Evolutionary conservation across 1,140 invertebrate genomes (phyloP), one percentile per base, ranked within the genome.

Genomic region (Arctopsyche grandis): DNA sequence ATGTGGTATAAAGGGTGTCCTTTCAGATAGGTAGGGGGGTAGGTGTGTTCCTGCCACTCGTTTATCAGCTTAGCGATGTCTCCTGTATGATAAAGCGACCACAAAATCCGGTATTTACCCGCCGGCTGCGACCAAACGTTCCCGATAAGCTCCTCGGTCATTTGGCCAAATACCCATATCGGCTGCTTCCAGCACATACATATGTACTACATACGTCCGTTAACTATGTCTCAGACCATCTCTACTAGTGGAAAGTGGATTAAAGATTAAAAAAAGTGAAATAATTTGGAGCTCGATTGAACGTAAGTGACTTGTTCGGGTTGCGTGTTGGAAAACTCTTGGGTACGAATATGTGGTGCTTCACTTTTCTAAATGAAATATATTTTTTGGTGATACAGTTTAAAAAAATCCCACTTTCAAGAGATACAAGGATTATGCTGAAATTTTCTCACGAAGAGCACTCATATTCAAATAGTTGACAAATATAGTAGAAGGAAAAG

Each of bases 1-100:
- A 38, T 38, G 29, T 1, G 29, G 29, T 38, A 38, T 38, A 38
- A 38, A 38, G 29, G 29, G 29, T 1, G 1, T 1, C 7, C 29
- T 38, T 38, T 7, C 7, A 7, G 29, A 38, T 38, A 38, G 29
- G 29, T 38, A 52, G 10, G 48, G 3, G 48, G 29, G 29, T 38
- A 52, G 10, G 48, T 52, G 48, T 52, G 24, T 26, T 22, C 22
- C 21, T 16, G 14, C 21, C 52, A 58, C 74, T 63, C 74, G 74
- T 76, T 76, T 46, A 76, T 76, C 56, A 63, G 74, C 74, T 76
- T 76, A 76, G 74, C 74, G 56, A 76, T 76, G 74, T 76, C 74
- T 76, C 74, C 74, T 19, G 10, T 76, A 76, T 76, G 74, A 76
- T 76, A 76, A 76, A 76, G 43, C 58, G 58, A 14, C 74, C 52